Conservation (phyloP, 2,888 invertebrate species). For the Bellardia bayeri region DNA sequence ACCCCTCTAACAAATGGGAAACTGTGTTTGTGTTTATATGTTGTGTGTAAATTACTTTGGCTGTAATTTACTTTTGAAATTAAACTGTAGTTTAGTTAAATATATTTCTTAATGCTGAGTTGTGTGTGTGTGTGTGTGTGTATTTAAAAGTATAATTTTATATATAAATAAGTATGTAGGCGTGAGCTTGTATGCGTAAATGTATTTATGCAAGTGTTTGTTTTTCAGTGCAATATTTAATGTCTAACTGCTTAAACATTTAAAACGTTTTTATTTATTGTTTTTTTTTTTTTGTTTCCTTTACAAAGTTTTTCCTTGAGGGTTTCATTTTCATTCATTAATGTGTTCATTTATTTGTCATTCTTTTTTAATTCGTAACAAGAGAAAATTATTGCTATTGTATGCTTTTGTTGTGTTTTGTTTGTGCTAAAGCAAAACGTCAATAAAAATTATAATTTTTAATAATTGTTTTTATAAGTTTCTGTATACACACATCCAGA, state of each 20-base stretch:
- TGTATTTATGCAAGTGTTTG: not conserved
- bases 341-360: not conserved
- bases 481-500: not conserved
- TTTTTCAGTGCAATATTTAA: not conserved
- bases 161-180: not conserved
- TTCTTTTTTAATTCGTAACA: not conserved
- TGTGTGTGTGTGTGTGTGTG: not conserved
- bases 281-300: not conserved
- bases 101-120: not conserved
- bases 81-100: not conserved
- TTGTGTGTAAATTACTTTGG: no score
- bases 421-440: not conserved
- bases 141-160: not conserved
- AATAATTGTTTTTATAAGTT: not conserved
- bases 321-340: not conserved
- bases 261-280: slow-evolving; percentile 2
- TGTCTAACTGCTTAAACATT: slow-evolving; percentile 7
- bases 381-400: not conserved
- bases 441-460: not conserved
- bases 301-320: slow-evolving; percentile 4
- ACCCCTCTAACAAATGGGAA: not conserved
- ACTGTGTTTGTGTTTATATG: not conserved
- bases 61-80: not conserved
- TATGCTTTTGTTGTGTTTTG: not conserved
- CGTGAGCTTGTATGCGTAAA: not conserved